These are phyloP conservation scores for Chrysoperla carnea DNA, from an alignment of 1,140 invertebrate genomes.

Conservation along the genomic window DNA sequence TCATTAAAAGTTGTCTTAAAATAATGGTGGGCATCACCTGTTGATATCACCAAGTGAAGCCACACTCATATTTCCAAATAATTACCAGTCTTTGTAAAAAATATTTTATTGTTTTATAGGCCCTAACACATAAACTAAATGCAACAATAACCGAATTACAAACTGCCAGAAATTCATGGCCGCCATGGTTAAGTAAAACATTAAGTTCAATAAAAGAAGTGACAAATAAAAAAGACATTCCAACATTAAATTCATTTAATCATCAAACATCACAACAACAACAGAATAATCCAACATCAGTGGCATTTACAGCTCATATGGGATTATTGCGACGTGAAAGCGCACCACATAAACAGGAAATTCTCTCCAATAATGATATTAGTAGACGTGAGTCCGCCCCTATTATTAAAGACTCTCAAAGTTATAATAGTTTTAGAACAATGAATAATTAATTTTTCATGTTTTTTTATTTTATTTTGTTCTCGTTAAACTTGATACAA, in stretches of 20 bases:
- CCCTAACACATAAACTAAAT: conserved; percentile 81
- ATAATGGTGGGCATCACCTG: too few relatives aligned
- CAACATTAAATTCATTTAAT: conserved; percentile 6
- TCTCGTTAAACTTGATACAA: too few relatives aligned
- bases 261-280: conserved; percentile 1
- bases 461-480: conserved; percentile 1
- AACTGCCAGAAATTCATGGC: conserved; percentile 54
- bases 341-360: conserved; percentile 12
- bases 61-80: too few relatives aligned
- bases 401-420: conserved; percentile 20
- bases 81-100: not conserved
- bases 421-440: conserved; percentile 19
- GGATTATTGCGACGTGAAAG: conserved; percentile 16
- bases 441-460: conserved; percentile 13
- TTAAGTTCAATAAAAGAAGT: conserved; percentile 29
- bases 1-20: too few relatives aligned
- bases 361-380: conserved; percentile 8
- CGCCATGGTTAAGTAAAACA: conserved; percentile 82
- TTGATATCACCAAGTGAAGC: too few relatives aligned
- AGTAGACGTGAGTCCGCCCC: conserved; percentile 13
- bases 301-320: conserved; percentile 21
- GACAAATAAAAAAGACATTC: conserved; percentile 21
- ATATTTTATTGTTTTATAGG: conserved; percentile 30
- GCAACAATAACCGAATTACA: conserved; percentile 67
- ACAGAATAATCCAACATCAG: conserved; percentile 8